phyloP scores from a whole-genome alignment of 2,113 vertebrate species.

The Colaptes auratus region DNA sequence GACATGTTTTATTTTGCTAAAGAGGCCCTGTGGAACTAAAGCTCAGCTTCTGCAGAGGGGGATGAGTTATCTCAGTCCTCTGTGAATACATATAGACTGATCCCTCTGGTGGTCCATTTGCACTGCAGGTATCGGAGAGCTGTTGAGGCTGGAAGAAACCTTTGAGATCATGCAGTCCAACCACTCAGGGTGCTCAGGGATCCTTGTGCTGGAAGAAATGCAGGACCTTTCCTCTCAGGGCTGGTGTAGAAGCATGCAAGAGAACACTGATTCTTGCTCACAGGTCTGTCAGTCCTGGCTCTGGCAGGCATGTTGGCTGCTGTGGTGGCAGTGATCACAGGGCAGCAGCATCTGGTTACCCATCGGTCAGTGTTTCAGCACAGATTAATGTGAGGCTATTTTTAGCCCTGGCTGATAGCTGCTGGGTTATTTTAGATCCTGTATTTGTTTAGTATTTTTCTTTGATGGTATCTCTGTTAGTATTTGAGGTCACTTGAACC shows the following conservation, averaged over 20 bases:
- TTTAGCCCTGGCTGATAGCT: slow-evolving; percentile 19
- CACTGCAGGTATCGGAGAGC: background rate
- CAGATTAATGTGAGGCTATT: slow-evolving; percentile 14
- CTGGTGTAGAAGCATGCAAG: background rate
- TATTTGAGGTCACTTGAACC: slow-evolving; percentile 20
- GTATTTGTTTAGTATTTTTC: slow-evolving; percentile 29
- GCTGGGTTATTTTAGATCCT: slow-evolving; percentile 18
- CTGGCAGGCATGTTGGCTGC: background rate
- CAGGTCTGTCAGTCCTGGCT: background rate
- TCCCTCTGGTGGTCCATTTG: background rate
- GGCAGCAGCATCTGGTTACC: slow-evolving; percentile 18
- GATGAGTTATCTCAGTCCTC: background rate
- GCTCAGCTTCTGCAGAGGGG: background rate
- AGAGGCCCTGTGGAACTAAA: background rate
- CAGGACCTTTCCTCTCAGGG: background rate
- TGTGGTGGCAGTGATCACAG: background rate
- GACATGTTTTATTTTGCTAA: background rate
- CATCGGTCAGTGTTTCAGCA: slow-evolving; percentile 16
- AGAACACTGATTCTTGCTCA: background rate
- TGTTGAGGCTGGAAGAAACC: no score
- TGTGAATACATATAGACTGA: background rate
- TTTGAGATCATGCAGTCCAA: no score
- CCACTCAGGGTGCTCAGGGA: background rate
- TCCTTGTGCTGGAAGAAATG: background rate
- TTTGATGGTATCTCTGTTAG: slow-evolving; percentile 18